Evolutionary conservation across 2,797 vertebrate species (phyloP).

Genomic region (Apogon talboti): DNA sequence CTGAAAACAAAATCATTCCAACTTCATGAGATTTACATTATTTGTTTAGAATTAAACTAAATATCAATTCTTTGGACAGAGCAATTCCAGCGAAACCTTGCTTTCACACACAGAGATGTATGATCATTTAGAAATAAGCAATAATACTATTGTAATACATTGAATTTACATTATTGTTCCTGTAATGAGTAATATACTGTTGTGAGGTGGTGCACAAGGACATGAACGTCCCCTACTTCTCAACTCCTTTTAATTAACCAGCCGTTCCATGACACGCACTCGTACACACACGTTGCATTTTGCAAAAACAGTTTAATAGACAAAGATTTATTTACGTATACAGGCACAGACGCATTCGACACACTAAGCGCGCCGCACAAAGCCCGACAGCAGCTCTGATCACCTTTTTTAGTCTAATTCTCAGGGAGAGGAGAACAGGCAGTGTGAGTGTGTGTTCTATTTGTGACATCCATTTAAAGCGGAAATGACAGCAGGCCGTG

Average conservation of each 20-base stretch:
- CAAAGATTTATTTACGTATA: conserved; percentile 4
- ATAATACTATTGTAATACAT: too few relatives aligned
- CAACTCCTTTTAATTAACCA: conserved; percentile 52
- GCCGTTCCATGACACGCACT: conserved; percentile 19
- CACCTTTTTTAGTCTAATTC: conserved; percentile 74
- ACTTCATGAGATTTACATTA: too few relatives aligned
- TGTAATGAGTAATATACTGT: too few relatives aligned
- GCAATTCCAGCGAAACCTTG: too few relatives aligned
- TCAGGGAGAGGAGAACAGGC: conserved; percentile 69
- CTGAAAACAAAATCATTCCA: too few relatives aligned
- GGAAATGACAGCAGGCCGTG: conserved; percentile 88
- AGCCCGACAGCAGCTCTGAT: conserved; percentile 76
- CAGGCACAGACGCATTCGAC: neutral
- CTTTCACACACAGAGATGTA: too few relatives aligned
- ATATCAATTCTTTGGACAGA: too few relatives aligned
- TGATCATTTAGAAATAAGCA: too few relatives aligned
- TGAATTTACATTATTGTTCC: too few relatives aligned
- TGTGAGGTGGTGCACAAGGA: conserved; percentile 2
- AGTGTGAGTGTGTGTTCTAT: conserved; percentile 79
- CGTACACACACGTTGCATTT: conserved; percentile 55
- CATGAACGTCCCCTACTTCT: conserved; percentile 30
- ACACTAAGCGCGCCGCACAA: neutral
- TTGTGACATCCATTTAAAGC: conserved; percentile 89
- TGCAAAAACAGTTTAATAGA: conserved; percentile 9
- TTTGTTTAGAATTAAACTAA: too few relatives aligned